Conservation (phyloP, 2,888 invertebrate genomes). For the Agrochola litura region DNA sequence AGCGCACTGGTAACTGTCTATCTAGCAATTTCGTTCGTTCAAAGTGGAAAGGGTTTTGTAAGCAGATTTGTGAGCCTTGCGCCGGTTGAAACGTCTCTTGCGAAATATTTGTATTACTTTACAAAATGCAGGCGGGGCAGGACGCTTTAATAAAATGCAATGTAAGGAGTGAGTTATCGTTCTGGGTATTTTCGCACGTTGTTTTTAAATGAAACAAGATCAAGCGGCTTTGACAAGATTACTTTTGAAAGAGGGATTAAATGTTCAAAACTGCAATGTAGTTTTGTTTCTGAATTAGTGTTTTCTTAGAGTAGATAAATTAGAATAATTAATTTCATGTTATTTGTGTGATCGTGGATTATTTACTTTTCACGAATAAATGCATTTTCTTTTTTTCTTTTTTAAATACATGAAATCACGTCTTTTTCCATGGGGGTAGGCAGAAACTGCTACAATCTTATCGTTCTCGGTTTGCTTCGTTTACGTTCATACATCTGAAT, state of each 20-base stretch:
- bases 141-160: conserved; percentile 59
- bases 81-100: conserved; percentile 54
- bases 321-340: too few species aligned
- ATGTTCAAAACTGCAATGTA: background rate
- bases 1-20: conserved; percentile 72
- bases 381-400: too few species aligned
- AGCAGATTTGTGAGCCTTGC: conserved; percentile 67
- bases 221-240: conserved; percentile 12
- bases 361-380: too few species aligned
- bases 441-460: too few species aligned
- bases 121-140: conserved; percentile 58
- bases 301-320: background rate
- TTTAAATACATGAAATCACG: too few species aligned
- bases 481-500: too few species aligned
- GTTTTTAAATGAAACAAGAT: conserved; percentile 36
- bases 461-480: too few species aligned
- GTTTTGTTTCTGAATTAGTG: background rate
- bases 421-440: too few species aligned
- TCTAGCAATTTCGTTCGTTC: conserved; percentile 70
- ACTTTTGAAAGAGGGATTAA: conserved; percentile 5
- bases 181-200: conserved; percentile 38
- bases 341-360: background rate
- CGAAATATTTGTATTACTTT: conserved; percentile 70
- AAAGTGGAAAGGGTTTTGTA: conserved; percentile 70
- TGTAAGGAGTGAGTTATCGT: conserved; percentile 49